Base-by-base conservation (phyloP, 2,888 invertebrate species). In the Dynastes maya region DNA sequence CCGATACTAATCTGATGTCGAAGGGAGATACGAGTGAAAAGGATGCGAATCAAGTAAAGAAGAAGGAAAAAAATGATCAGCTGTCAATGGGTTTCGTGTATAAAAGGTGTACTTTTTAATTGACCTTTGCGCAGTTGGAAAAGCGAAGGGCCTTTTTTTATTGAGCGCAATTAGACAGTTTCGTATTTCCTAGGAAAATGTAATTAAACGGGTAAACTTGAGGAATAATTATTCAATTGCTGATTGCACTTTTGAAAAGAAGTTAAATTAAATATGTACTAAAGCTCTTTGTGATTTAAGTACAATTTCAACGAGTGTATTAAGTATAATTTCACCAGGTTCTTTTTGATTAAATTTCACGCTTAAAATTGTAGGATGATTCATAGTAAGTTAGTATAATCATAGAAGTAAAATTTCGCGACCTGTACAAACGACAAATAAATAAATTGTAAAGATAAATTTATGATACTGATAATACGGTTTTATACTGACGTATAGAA, bases 191-290 rank as follows among this genome's bases (percentile, higher is more conserved):
- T 45, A 16, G 40, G 16, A 8, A 65, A 65, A 29, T 37, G 65
- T 65, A 65, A 65, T 65, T 65, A 65, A 37, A 13, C 11, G 45
- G 11, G 45, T 40, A 40, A 29, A 65, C 16, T 37, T 9, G 37
- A 8, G 13, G 29, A 32, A 49, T 9, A 68, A 68, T 68, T 68
- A 51, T 45, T 51, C 51, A 68, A 68, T 51, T 49, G 51, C 27
- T 37, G 40, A 65, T 40, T 65, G 40, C 37, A 16, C 65, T 65
- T 65, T 65, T 55, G n/a, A 65, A 37, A 65, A 40, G 65, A 65
- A 65, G 40, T 40, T 32, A 65, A 65, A 65, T 65, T 32, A 65
- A 40, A 37, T n/a, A 16, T 40, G 45, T 45, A 45, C 11, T 45
- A 45, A 5, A 37, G 2, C 37, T 16, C 27, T 3, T 13, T 27